phyloP scores from a whole-genome alignment of 1,140 invertebrate species.

The Tyrophagus putrescentiae region DNA sequence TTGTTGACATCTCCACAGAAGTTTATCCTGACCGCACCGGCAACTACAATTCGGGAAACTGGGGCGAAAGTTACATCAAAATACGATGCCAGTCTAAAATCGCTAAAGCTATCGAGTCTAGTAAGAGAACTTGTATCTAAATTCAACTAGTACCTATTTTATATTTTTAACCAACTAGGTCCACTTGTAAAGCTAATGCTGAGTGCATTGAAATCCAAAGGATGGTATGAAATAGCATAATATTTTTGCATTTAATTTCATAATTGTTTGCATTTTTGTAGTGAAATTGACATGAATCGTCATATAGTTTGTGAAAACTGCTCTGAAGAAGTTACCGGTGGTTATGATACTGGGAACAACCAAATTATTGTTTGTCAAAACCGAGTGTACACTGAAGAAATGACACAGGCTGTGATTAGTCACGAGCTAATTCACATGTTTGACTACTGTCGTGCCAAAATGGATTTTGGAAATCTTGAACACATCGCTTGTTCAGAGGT shows the following conservation, averaged over 20 bases:
- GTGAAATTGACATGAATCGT: conserved; percentile 59
- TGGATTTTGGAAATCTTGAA: conserved; percentile 76
- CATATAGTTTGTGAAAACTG: conserved; percentile 87
- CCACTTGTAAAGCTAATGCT: conserved; percentile 23
- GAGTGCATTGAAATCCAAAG: conserved; percentile 14
- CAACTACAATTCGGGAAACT: not conserved
- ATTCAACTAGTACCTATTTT: not conserved
- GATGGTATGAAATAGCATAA: conserved; percentile 12
- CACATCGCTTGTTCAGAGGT: conserved; percentile 92
- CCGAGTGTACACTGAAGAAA: conserved; percentile 39
- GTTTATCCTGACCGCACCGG: conserved; percentile 18
- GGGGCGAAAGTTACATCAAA: conserved; percentile 1
- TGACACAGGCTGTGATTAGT: conserved; percentile 58
- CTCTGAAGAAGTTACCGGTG: conserved; percentile 61
- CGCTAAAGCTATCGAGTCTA: conserved; percentile 1
- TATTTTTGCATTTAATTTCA: conserved; percentile 27
- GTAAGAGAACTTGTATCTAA: conserved; percentile 12
- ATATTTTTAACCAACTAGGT: conserved; percentile 3
- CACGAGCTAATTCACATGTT: conserved; percentile 97
- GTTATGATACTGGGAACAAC: conserved; percentile 74
- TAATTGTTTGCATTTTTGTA: conserved; percentile 31
- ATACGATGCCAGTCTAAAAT: conserved; percentile 16
- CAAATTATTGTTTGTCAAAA: conserved; percentile 88
- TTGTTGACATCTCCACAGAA: not conserved
- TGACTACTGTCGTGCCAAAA: conserved; percentile 72